These are phyloP conservation scores for Drosophila pallidifrons DNA, from an alignment of 1,140 invertebrate genomes.

Conservation along the genomic window DNA sequence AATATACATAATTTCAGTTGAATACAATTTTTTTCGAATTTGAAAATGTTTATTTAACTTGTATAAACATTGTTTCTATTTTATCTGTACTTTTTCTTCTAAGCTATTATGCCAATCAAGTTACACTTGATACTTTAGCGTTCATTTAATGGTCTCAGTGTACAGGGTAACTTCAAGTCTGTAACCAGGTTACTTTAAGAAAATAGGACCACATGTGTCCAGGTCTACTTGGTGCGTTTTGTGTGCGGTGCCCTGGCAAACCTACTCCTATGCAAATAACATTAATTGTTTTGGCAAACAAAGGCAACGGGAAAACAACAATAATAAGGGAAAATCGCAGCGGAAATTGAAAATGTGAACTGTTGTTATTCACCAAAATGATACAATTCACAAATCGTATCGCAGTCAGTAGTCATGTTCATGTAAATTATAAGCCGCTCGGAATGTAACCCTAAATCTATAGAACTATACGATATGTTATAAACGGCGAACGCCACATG, in stretches of 20 bases:
- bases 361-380: conserved; percentile 17
- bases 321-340: conserved; percentile 58
- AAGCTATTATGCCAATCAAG: too few species aligned
- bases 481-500: conserved; percentile 49
- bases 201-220: conserved; percentile 70
- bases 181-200: neutral
- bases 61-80: too few species aligned
- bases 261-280: conserved; percentile 77
- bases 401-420: conserved; percentile 34
- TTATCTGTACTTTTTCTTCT: too few species aligned
- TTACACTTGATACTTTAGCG: neutral
- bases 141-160: neutral
- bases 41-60: too few species aligned
- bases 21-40: too few species aligned
- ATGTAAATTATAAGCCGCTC: conserved; percentile 63
- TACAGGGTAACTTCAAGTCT: conserved; percentile 1
- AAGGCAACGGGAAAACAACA: conserved; percentile 64
- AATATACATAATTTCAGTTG: too few species aligned
- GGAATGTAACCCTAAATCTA: conserved; percentile 70
- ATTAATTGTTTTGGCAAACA: conserved; percentile 82
- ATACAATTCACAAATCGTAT: conserved; percentile 62
- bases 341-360: conserved; percentile 56
- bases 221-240: conserved; percentile 16
- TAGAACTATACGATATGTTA: conserved; percentile 13
- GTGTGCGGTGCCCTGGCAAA: conserved; percentile 15